These are phyloP conservation scores for Andricus curvator DNA, from an alignment of 2,888 invertebrate genomes.

Conservation along the genomic window DNA sequence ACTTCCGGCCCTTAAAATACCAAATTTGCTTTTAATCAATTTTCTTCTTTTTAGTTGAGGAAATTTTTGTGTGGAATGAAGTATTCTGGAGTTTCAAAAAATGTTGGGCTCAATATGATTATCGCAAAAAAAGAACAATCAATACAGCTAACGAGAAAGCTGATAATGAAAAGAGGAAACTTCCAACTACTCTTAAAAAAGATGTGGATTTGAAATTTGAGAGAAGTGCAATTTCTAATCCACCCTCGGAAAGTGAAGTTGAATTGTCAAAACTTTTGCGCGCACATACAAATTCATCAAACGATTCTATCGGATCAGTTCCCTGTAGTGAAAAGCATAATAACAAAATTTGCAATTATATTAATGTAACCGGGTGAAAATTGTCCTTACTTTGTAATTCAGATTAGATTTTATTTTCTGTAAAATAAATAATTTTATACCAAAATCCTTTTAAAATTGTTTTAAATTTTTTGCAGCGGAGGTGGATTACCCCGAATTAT, in stretches of 20 bases:
- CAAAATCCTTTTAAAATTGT: too few species aligned
- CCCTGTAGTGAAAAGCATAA: background rate
- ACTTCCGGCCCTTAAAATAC: background rate
- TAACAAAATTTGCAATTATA: too few species aligned
- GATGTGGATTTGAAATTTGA: background rate
- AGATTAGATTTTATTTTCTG: too few species aligned
- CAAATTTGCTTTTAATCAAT: background rate
- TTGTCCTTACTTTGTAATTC: too few species aligned
- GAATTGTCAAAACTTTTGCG: slow-evolving; percentile 13
- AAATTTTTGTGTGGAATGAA: slow-evolving; percentile 66
- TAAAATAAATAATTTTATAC: too few species aligned
- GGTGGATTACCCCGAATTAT: too few species aligned
- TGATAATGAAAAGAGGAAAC: background rate
- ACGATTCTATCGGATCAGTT: background rate
- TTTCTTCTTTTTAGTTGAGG: slow-evolving; percentile 61
- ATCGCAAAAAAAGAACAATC: slow-evolving; percentile 33
- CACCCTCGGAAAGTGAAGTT: background rate
- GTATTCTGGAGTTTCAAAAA: slow-evolving; percentile 60
- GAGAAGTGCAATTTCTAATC: background rate
- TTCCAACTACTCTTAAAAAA: background rate
- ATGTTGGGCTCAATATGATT: slow-evolving; percentile 63
- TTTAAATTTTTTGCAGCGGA: too few species aligned
- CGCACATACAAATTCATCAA: background rate
- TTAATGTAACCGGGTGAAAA: too few species aligned
- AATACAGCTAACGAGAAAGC: background rate